Conservation (phyloP, 1,140 invertebrate genomes). For the Saccostrea echinata region DNA sequence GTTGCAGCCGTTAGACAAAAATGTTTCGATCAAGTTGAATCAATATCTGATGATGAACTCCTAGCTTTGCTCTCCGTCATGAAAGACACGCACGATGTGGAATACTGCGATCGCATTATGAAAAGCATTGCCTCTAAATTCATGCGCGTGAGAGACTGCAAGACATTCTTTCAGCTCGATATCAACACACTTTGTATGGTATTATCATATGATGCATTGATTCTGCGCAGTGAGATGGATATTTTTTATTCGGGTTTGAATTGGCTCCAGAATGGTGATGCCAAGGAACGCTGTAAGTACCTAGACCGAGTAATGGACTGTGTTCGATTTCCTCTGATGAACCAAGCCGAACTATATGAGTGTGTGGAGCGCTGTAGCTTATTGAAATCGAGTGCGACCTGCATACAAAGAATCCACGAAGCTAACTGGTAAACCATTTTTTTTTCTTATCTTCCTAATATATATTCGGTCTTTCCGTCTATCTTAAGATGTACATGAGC, state of each 20-base stretch:
- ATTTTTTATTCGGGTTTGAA: slow-evolving; percentile 32
- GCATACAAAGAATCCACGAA: slow-evolving; percentile 2
- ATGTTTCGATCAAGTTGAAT: slow-evolving; percentile 19
- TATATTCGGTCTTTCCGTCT: too few relatives aligned
- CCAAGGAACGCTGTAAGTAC: not conserved
- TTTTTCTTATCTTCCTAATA: not conserved
- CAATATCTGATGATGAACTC: not conserved
- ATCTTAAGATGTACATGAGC: too few relatives aligned
- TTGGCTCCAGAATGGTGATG: slow-evolving; percentile 22
- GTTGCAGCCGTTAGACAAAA: not conserved
- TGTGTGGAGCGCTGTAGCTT: not conserved
- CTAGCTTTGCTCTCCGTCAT: not conserved
- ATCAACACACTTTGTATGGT: slow-evolving; percentile 23
- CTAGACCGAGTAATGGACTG: slow-evolving; percentile 22
- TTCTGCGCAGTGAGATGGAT: slow-evolving; percentile 39
- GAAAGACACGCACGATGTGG: slow-evolving; percentile 23
- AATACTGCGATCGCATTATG: slow-evolving; percentile 2
- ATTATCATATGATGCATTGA: not conserved
- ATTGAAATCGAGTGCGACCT: slow-evolving; percentile 5
- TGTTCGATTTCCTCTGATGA: slow-evolving; percentile 30
- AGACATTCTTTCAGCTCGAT: not conserved
- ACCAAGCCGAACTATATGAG: not conserved
- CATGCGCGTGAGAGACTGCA: not conserved
- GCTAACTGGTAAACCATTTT: slow-evolving; percentile 15
- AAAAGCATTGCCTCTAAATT: slow-evolving; percentile 22